A percentile compares a stretch with the other conserved stretches of the same genome.
Evolutionary conservation across 2,797 vertebrate genomes (phyloP).

Genomic region (Rhinoraja longicauda): DNA sequence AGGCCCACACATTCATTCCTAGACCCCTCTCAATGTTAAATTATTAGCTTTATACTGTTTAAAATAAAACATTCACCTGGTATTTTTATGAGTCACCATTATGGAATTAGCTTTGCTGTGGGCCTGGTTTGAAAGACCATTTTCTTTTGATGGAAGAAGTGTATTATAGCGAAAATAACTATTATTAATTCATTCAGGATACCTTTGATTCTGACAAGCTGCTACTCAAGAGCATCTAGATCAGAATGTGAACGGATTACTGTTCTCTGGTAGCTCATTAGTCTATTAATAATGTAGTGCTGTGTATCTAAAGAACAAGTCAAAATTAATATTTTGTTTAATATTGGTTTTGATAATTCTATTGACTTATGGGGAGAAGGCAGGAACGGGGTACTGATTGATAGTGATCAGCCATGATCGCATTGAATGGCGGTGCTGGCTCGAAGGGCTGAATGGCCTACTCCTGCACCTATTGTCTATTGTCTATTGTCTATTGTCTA

Average conservation of each 20-base stretch:
- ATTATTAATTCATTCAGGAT: neutral
- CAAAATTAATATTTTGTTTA: neutral
- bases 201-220: neutral
- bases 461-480: no score
- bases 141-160: neutral
- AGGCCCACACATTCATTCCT: neutral
- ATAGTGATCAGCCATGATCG: no score
- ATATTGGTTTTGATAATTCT: neutral
- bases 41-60: neutral
- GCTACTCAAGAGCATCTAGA: neutral
- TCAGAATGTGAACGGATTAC: neutral
- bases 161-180: neutral
- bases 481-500: no score
- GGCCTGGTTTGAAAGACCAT: neutral
- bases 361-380: no score
- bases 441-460: no score
- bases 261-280: neutral
- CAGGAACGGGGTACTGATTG: no score
- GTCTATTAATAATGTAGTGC: neutral
- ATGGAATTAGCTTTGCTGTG: neutral
- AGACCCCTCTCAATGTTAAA: neutral
- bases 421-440: no score
- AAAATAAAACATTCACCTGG: neutral
- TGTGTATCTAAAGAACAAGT: neutral
- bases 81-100: neutral